phyloP scores from a whole-genome alignment of 2,797 vertebrate species.

The Mycteria americana region DNA sequence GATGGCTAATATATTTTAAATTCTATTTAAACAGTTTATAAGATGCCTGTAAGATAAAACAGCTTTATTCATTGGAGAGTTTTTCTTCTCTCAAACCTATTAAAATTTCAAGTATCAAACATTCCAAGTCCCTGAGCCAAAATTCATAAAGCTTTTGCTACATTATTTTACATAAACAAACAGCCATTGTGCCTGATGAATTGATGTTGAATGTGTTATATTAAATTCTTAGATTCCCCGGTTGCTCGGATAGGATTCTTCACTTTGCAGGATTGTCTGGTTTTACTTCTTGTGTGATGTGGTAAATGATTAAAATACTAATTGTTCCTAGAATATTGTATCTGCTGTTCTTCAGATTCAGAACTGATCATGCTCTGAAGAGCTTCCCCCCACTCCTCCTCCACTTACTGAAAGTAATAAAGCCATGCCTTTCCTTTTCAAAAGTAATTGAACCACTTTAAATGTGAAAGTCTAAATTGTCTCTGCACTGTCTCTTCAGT shows the following conservation, averaged over 20 bases:
- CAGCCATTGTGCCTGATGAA: background rate
- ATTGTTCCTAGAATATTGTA: background rate
- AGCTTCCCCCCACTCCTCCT: background rate
- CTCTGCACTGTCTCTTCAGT: background rate
- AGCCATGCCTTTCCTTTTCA: background rate
- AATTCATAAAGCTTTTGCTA: constrained; percentile 12
- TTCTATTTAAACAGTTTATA: constrained; percentile 24
- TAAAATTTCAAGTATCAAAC: constrained; percentile 15
- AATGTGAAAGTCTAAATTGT: background rate
- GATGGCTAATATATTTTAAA: background rate
- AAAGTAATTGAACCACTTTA: background rate
- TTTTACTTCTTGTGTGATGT: background rate
- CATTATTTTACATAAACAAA: constrained; percentile 21
- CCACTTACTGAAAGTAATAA: background rate
- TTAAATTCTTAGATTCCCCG: background rate
- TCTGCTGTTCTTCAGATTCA: background rate
- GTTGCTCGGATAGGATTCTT: background rate
- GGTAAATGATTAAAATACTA: background rate
- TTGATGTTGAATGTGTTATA: background rate
- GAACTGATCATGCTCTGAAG: background rate
- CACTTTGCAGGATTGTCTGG: background rate
- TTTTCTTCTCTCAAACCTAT: background rate
- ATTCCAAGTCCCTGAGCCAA: background rate
- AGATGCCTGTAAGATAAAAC: constrained; percentile 7
- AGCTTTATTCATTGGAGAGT: background rate